phyloP scores from a whole-genome alignment of 2,888 invertebrate genomes.

The Drosophila prostipennis region DNA sequence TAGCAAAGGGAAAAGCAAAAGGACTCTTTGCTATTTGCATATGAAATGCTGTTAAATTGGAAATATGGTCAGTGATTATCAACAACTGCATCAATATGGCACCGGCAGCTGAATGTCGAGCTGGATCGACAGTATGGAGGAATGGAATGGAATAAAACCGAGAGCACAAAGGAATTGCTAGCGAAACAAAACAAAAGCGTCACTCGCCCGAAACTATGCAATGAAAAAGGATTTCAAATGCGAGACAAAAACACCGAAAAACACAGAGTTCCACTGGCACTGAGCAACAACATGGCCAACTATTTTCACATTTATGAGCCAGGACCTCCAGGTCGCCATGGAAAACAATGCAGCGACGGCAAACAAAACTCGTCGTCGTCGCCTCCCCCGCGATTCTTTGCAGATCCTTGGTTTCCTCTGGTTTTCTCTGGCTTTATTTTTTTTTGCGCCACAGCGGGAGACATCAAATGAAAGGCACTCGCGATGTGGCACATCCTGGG shows the following conservation, averaged over 20 bases:
- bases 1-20: too few species aligned
- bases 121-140: slow-evolving; percentile 8
- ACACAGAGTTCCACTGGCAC: slow-evolving; percentile 9
- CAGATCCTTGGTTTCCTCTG: slow-evolving; percentile 25
- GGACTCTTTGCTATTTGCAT: slow-evolving; percentile 37
- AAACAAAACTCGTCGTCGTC: slow-evolving; percentile 58
- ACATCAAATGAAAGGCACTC: slow-evolving; percentile 52
- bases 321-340: slow-evolving; percentile 22
- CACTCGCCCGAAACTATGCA: slow-evolving; percentile 41
- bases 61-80: slow-evolving; percentile 53
- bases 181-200: slow-evolving; percentile 35
- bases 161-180: slow-evolving; percentile 18
- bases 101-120: slow-evolving; percentile 2
- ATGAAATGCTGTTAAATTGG: slow-evolving; percentile 44
- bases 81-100: slow-evolving; percentile 43
- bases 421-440: slow-evolving; percentile 32
- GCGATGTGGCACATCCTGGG: slow-evolving; percentile 64
- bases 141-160: neutral
- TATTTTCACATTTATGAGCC: slow-evolving; percentile 73
- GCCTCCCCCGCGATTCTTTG: slow-evolving; percentile 56
- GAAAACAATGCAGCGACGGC: slow-evolving; percentile 41
- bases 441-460: slow-evolving; percentile 54
- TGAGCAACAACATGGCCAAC: slow-evolving; percentile 55
- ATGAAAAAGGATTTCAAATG: slow-evolving; percentile 48
- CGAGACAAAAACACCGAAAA: slow-evolving; percentile 19